Evolutionary conservation across 2,888 invertebrate genomes (phyloP).

Genomic region (Tineola bisselliella): DNA sequence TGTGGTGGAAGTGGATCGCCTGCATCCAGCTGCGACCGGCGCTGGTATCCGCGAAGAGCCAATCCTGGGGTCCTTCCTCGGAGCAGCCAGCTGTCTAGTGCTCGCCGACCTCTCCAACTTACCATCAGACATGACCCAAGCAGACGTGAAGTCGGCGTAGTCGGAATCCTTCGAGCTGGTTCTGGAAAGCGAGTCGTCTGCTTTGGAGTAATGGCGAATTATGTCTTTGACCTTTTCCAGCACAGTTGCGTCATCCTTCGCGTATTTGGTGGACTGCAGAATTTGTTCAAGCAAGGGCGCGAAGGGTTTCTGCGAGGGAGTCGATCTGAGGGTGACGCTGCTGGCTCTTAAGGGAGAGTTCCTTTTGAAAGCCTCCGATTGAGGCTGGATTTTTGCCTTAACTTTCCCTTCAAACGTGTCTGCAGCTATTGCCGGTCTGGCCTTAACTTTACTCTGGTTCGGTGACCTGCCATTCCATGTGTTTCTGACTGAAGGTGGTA

Average conservation of each 20-base stretch:
- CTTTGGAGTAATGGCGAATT: constrained; percentile 56
- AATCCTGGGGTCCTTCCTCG: constrained; percentile 53
- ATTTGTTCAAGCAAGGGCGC: constrained; percentile 77
- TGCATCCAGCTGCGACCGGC: constrained; percentile 52
- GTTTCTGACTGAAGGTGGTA: constrained; percentile 67
- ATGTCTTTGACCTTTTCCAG: constrained; percentile 79
- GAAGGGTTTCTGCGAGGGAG: constrained; percentile 68
- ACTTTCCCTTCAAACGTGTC: constrained; percentile 62
- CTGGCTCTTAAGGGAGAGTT: constrained; percentile 60
- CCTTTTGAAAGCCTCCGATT: constrained; percentile 58
- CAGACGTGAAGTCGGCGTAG: constrained; percentile 75
- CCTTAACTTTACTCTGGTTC: constrained; percentile 42
- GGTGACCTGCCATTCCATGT: constrained; percentile 79
- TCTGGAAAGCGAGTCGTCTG: constrained; percentile 54
- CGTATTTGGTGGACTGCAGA: constrained; percentile 74
- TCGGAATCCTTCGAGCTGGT: constrained; percentile 67
- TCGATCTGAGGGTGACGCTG: constrained; percentile 60
- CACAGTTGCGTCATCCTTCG: constrained; percentile 78
- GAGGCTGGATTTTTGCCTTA: constrained; percentile 49
- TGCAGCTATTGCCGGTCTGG: constrained; percentile 46
- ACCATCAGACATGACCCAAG: constrained; percentile 79
- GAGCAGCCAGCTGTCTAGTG: constrained; percentile 57
- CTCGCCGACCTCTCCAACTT: constrained; percentile 70
- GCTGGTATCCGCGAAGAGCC: constrained; percentile 57
- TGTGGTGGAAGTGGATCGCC: constrained; percentile 54